Conservation (phyloP, 2,797 vertebrate genomes). For the Tauraco hartlaubi region DNA sequence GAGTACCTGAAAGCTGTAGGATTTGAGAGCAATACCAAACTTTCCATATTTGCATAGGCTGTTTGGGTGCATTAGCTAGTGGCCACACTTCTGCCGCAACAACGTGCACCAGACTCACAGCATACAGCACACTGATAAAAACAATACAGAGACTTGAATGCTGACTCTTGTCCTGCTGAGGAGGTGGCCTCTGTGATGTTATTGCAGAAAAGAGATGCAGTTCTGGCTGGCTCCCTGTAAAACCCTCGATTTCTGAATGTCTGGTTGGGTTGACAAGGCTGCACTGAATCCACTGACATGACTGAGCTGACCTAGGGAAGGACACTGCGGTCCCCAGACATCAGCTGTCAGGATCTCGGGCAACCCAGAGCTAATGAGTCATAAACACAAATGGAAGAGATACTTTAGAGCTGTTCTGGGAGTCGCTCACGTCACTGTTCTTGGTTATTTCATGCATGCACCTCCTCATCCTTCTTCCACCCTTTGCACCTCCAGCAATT, state of each 20-base stretch:
- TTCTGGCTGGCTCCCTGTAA: background rate
- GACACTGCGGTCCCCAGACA: background rate
- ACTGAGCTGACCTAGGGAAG: background rate
- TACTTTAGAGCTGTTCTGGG: background rate
- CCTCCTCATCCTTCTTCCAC: background rate
- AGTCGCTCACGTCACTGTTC: background rate
- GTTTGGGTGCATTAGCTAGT: background rate
- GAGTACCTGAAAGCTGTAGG: background rate
- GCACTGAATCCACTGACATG: background rate
- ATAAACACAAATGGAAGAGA: background rate
- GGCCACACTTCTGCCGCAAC: background rate
- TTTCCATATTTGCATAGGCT: background rate
- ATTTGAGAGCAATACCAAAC: background rate
- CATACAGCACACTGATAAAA: background rate
- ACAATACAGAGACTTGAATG: background rate
- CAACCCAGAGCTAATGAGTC: background rate
- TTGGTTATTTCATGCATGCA: background rate
- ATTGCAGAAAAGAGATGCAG: background rate
- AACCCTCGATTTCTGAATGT: background rate
- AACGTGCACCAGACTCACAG: rapidly evolving
- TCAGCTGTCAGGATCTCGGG: background rate
- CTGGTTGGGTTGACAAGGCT: background rate
- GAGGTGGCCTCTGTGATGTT: rapidly evolving
- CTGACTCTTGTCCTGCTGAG: background rate
- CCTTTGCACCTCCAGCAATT: background rate